Base-by-base conservation (phyloP, 2,797 vertebrate species). In the Hephaestus fuliginosus region DNA sequence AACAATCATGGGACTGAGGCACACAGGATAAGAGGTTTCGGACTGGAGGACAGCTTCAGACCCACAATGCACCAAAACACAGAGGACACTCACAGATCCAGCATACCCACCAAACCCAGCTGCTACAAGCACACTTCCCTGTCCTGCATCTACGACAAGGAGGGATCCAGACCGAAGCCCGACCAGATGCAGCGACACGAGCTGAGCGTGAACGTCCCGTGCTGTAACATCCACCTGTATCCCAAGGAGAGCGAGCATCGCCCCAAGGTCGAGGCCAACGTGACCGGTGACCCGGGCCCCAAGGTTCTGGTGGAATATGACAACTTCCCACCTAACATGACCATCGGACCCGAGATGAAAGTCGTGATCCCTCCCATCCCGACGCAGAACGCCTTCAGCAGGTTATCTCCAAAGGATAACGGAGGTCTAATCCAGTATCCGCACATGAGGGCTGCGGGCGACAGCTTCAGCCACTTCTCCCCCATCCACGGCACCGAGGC, bases 251-350 rank as follows among this genome's bases (percentile, higher is more conserved):
- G 30, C 2, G 78, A 85, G 72, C 89, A 73, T 8, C 88, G 69
- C 0, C 44, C 74, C 17, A 86, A 84, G 7, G 58, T 64, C 0
- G 74, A 90, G 0, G 63, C 73, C 65, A 74, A 20, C 30, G 7
- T 70, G 25, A n/a, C 63, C 0, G 70, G 22, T 0, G 73, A 76
- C 80, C 83, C 79, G 64, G 81, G 64, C 3, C 46, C 80, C 4
- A 94, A 93, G 7, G 80, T 95, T 18, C 73, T 96, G 6, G 89
- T 95, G 82, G 93, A 96, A 36, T 96, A 96, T 2, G 95, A 96
- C 73, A 94, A 96, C 6, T 96, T 95, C 80, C 95, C 96, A 14
- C 94, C 96, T 0, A 96, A 96, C 86, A 96, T 92, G 86, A 96
- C 96, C 60, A 94, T 95, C 0, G 95, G 95, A 0, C 89, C 95